A percentile compares a stretch with the other conserved stretches of the same genome.
phyloP scores from a whole-genome alignment of 2,797 vertebrate species.

The Gymnocypris eckloni region DNA sequence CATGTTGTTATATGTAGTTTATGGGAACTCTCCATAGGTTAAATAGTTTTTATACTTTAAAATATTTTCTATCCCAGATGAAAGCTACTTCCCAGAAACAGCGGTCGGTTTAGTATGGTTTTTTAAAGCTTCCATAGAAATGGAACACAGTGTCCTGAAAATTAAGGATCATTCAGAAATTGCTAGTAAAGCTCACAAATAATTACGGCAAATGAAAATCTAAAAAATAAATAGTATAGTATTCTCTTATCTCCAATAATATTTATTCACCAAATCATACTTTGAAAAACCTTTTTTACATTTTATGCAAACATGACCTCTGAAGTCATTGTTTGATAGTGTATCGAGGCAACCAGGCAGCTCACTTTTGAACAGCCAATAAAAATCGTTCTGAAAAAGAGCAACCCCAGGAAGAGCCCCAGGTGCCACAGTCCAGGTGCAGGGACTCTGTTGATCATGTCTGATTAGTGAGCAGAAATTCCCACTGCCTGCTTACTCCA shows the following conservation, averaged over 20 bases:
- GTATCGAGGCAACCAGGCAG: neutral
- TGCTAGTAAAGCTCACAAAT: neutral
- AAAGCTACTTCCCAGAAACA: no score
- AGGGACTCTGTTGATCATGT: slow-evolving; percentile 79
- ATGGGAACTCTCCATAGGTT: neutral
- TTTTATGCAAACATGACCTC: neutral
- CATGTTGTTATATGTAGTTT: neutral
- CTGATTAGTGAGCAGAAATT: slow-evolving; percentile 79
- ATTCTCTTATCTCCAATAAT: neutral
- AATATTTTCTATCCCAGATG: no score
- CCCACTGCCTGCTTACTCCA: slow-evolving; percentile 80
- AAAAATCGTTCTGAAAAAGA: no score
- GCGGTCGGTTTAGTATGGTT: no score
- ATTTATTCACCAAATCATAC: no score
- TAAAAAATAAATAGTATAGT: no score
- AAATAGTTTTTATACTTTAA: neutral
- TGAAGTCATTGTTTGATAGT: neutral
- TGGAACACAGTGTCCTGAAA: no score
- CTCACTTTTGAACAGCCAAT: neutral
- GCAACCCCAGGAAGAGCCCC: slow-evolving; percentile 42
- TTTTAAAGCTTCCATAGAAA: no score
- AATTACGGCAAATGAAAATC: no score
- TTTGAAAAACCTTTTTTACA: neutral
- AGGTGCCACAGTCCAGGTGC: slow-evolving; percentile 74
- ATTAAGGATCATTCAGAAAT: neutral